Evolutionary conservation across 2,888 invertebrate species (phyloP).

Genomic region (Parthenolecanium corni): DNA sequence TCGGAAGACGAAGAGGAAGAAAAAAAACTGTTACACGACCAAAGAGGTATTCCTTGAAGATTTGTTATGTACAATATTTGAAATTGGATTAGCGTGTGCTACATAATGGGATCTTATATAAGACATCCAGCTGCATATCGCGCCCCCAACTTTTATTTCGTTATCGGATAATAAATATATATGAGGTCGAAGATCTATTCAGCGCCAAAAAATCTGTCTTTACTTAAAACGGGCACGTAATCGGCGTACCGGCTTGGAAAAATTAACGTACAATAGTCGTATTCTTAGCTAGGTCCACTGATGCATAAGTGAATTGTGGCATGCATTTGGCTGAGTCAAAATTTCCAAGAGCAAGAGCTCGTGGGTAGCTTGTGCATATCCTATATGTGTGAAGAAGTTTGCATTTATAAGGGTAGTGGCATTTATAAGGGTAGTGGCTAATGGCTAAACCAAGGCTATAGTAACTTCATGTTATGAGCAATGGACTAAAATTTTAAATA

Average conservation of each 20-base stretch:
- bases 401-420: no score
- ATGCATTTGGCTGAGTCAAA: no score
- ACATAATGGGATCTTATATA: constrained; percentile 14
- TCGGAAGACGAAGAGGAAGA: no score
- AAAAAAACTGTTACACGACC: constrained; percentile 25
- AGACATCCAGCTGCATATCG: constrained; percentile 22
- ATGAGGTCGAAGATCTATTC: not conserved
- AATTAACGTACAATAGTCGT: not conserved
- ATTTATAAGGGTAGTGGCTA: no score
- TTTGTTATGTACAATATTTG: constrained; percentile 9
- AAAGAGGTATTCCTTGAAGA: constrained; percentile 24
- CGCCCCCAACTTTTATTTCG: constrained; percentile 22
- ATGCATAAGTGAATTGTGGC: no score
- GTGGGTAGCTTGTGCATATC: no score
- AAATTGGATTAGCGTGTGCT: constrained; percentile 24
- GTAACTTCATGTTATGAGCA: no score
- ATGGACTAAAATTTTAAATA: no score
- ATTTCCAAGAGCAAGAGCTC: no score
- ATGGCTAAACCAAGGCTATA: no score
- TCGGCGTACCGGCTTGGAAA: constrained; percentile 24
- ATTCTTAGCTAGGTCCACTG: no score
- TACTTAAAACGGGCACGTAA: constrained; percentile 11
- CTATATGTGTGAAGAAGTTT: no score
- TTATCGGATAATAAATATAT: not conserved
- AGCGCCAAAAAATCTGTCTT: not conserved